Conservation (phyloP, 2,797 vertebrate species). For the Prionace glauca region DNA sequence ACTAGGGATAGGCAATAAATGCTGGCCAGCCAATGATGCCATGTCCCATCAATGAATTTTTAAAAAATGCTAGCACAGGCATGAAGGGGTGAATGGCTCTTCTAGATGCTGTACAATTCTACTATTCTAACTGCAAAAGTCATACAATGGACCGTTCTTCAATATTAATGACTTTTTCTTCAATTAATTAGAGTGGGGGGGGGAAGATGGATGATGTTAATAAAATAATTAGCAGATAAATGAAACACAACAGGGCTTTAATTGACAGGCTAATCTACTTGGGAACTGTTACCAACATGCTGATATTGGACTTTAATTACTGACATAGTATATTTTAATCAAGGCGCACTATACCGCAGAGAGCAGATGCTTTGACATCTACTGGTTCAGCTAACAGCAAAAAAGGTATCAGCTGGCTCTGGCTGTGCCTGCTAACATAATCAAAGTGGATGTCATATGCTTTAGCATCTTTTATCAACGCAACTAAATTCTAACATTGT, state of each 20-base stretch:
- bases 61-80: not conserved
- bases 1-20: no score
- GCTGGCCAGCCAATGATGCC: no score
- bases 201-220: not conserved
- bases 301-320: constrained; percentile 13
- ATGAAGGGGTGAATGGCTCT: not conserved
- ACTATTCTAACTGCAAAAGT: not conserved
- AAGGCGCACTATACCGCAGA: not conserved
- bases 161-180: not conserved
- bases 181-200: not conserved
- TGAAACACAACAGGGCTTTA: not conserved
- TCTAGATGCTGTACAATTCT: not conserved
- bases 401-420: not conserved
- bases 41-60: no score
- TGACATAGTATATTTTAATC: not conserved
- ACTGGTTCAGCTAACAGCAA: not conserved
- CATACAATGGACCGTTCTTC: not conserved
- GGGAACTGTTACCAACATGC: not conserved
- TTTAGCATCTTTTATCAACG: not conserved
- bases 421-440: not conserved
- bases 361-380: not conserved
- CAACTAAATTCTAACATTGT: not conserved
- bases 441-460: not conserved
- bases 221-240: not conserved
- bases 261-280: not conserved